A percentile compares a stretch with the other conserved stretches of the same genome.
Evolutionary conservation across 1,140 invertebrate genomes (phyloP).

Genomic region (Rhizoglyphus robini): DNA sequence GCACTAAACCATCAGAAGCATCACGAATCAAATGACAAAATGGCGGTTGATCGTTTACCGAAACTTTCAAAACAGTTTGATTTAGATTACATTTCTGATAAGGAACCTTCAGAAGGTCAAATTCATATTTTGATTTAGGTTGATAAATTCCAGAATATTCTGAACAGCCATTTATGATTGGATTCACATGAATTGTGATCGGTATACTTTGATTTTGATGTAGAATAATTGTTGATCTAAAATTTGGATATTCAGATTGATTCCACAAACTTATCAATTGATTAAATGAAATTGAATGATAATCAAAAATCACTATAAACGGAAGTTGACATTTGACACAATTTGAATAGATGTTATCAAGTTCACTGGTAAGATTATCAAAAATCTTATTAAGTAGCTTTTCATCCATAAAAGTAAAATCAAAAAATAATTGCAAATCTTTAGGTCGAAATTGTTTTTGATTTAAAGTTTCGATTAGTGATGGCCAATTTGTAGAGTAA

Average conservation of each 20-base stretch:
- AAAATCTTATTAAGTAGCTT: not conserved
- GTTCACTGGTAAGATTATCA: too few species aligned
- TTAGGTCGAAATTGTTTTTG: not conserved
- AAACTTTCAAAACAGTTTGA: not conserved
- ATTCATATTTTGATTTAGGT: not conserved
- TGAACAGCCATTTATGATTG: not conserved
- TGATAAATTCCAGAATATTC: not conserved
- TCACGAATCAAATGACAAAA: not conserved
- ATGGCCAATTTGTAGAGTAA: too few species aligned
- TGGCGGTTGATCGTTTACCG: not conserved
- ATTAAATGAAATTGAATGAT: not conserved
- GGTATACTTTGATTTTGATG: too few species aligned
- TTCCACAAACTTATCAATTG: not conserved
- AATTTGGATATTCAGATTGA: not conserved
- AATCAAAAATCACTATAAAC: not conserved
- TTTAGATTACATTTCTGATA: constrained; percentile 1
- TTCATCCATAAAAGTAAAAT: not conserved
- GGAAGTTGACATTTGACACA: not conserved
- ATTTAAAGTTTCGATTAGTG: too few species aligned
- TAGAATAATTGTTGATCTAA: not conserved
- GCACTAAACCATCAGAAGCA: not conserved
- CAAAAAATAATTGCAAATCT: not conserved
- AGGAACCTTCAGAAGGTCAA: not conserved
- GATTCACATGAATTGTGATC: not conserved
- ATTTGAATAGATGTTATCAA: not conserved